A percentile compares a stretch with the other conserved stretches of the same genome.
Evolutionary conservation across 2,113 vertebrate species (phyloP).

Genomic region (Mola mola): DNA sequence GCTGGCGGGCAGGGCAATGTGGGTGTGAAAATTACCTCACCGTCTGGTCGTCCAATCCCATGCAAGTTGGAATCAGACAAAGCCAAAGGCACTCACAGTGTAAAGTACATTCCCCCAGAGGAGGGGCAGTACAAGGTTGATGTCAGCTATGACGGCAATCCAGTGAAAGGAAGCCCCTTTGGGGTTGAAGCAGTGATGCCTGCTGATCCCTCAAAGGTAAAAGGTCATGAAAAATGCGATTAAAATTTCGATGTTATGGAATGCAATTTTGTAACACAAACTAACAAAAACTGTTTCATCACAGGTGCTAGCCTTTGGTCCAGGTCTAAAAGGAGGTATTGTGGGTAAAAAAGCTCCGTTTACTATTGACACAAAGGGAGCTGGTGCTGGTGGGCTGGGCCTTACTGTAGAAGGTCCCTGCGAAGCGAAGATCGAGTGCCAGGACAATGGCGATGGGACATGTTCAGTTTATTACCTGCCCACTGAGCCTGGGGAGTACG

Average conservation of each 20-base stretch:
- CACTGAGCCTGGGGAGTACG: conserved; percentile 88
- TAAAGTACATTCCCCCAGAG: conserved; percentile 91
- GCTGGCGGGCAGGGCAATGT: conserved; percentile 91
- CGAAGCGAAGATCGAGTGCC: conserved; percentile 92
- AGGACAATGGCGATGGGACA: conserved; percentile 90
- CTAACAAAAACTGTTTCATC: conserved; percentile 14
- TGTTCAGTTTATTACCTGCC: conserved; percentile 93
- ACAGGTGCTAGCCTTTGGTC: conserved; percentile 90
- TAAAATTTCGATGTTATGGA: too few species aligned
- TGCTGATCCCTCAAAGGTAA: conserved; percentile 92
- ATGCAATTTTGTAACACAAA: too few species aligned
- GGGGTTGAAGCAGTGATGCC: conserved; percentile 91
- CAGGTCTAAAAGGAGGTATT: conserved; percentile 88
- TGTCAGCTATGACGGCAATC: conserved; percentile 91
- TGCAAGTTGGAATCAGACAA: conserved; percentile 90
- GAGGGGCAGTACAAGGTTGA: conserved; percentile 95
- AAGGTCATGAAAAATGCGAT: not conserved
- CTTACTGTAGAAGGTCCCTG: conserved; percentile 92
- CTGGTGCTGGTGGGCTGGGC: conserved; percentile 89
- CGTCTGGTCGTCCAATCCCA: conserved; percentile 89
- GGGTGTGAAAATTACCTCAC: conserved; percentile 90
- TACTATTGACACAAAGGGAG: conserved; percentile 92
- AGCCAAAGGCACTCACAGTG: conserved; percentile 82
- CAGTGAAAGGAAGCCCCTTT: conserved; percentile 92
- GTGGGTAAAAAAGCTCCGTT: conserved; percentile 90